Percentiles rank a stretch among this genome's conserved stretches.
These are phyloP conservation scores for Apeira syringaria DNA, from an alignment of 2,888 invertebrate genomes.

Conservation along the genomic window DNA sequence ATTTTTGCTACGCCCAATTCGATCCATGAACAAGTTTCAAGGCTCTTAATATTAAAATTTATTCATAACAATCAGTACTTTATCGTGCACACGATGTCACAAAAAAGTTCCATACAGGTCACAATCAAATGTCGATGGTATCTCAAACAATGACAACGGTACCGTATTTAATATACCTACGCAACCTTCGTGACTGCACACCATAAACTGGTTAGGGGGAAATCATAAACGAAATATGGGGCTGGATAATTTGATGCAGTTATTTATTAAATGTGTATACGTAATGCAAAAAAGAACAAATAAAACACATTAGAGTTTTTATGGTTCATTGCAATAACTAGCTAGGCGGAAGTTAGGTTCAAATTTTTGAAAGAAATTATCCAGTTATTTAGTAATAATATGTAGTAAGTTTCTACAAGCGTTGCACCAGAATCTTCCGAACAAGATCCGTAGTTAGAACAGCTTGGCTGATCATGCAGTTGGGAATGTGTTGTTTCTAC, in stretches of 20 bases:
- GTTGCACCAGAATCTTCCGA: no score
- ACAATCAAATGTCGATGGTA: slow-evolving; percentile 16
- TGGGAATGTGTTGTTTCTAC: no score
- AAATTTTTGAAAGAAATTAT: no score
- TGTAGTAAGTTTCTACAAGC: no score
- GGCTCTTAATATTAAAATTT: background rate
- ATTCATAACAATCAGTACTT: slow-evolving; percentile 13
- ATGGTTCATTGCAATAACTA: no score
- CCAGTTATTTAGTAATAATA: no score
- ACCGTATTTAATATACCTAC: slow-evolving; percentile 16
- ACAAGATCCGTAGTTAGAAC: no score
- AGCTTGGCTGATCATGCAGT: no score
- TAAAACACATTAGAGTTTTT: background rate
- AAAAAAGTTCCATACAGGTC: slow-evolving; percentile 7
- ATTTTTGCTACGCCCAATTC: no score
- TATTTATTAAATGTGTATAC: background rate
- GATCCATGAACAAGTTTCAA: no score
- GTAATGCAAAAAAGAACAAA: background rate
- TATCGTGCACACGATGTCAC: slow-evolving; percentile 4
- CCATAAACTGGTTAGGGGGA: slow-evolving; percentile 24
- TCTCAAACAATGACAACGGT: slow-evolving; percentile 24
- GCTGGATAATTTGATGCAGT: slow-evolving; percentile 4
- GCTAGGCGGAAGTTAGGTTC: no score
- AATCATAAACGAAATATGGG: slow-evolving; percentile 10
- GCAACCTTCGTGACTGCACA: slow-evolving; percentile 26